Evolutionary conservation across 2,113 vertebrate genomes (phyloP), one percentile per base, ranked within the genome.

Genomic region (Rhagologus leucostigma): DNA sequence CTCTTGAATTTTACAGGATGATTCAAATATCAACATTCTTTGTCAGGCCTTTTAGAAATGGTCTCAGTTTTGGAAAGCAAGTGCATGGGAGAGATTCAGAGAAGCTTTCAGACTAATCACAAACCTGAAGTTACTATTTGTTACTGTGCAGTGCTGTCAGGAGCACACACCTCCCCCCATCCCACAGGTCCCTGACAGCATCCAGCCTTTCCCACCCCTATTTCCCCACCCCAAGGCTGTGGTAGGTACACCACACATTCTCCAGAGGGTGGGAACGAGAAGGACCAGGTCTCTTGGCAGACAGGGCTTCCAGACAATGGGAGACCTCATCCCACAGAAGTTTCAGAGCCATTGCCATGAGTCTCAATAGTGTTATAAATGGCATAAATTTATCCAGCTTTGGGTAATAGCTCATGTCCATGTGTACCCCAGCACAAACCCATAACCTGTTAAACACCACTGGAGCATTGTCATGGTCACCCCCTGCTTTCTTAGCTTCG

Each of bases 321-420:
- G 27, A 33, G 12, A 23, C 14, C 7, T 37, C 63, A 60, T 22
- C 33, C 10, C 46, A 69, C 0, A 30, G 84, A 70, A 21, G 8
- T 46, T 70, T 69, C 35, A 60, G n/a, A 13, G 39, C 22, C 32
- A 7, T 17, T 16, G 35, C 35, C 26, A 15, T 4, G 37, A 24
- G 39, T 23, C 39, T 46, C 39, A 37, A 2, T 2, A 22, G 15
- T 22, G 27, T 27, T 19, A 69, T 24, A 39, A 62, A 46, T 3
- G 2, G 18, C 26, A 42, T 16, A 2, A 78, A 39, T 78, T 69
- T 29, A 33, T 15, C 64, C n/a, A 53, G 29, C 12, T 78, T 33
- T 62, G 74, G 33, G 23, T 78, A 23, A 29, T 23, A 0, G 0
- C 33, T 39, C 53, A 29, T 13, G 21, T 23, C 18, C 27, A 8